Percentiles rank a stretch among this genome's conserved stretches.
Conservation (phyloP, 2,113 vertebrate genomes). For the Camelus bactrianus region DNA sequence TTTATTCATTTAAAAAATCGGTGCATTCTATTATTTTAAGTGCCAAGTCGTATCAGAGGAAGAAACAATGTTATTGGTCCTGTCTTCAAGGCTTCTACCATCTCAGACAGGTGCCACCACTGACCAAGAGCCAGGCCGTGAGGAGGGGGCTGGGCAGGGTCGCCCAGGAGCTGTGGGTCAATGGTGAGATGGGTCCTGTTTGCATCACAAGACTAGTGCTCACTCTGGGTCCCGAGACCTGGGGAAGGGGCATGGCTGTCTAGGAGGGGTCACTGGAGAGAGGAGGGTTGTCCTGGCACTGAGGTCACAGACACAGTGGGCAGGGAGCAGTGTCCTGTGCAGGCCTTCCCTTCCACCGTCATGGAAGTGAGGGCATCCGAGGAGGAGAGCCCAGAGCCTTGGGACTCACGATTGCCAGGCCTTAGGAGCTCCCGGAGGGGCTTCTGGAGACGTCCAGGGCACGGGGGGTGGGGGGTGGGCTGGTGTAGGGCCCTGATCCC, state of each 20-base stretch:
- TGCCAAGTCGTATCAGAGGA: background rate
- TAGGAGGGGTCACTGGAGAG: fast-evolving
- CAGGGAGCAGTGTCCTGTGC: fast-evolving
- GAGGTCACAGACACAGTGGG: fast-evolving
- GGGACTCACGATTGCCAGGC: fast-evolving
- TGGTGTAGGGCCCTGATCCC: background rate
- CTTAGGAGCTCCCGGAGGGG: background rate
- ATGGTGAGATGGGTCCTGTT: background rate
- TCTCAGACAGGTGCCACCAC: background rate
- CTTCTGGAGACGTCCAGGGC: background rate
- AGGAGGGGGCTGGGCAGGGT: background rate
- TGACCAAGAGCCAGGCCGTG: fast-evolving
- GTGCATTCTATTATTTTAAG: background rate
- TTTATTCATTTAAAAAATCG: background rate
- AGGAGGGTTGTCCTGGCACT: background rate
- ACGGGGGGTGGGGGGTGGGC: fast-evolving
- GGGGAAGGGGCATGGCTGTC: background rate
- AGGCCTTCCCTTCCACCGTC: background rate
- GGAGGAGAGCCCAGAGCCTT: background rate
- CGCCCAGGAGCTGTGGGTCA: fast-evolving
- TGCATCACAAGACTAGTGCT: too few species aligned
- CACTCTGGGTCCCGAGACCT: fast-evolving
- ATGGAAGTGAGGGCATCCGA: fast-evolving
- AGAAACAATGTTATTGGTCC: background rate
- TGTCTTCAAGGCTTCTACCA: background rate